Evolutionary conservation across 2,888 invertebrate genomes (phyloP).

Genomic region (Phoenoteleia sp.): DNA sequence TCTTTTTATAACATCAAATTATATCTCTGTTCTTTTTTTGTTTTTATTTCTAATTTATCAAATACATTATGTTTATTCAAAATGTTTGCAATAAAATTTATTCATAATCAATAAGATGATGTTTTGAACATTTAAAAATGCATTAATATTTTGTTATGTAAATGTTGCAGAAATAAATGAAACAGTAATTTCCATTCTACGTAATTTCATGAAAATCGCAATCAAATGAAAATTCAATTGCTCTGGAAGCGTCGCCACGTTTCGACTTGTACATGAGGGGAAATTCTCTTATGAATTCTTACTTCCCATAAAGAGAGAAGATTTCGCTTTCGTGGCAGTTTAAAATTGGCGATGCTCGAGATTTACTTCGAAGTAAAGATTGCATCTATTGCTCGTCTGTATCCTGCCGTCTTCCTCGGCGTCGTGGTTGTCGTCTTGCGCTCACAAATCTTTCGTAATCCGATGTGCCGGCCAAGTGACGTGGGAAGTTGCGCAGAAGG

Average conservation of each 20-base stretch:
- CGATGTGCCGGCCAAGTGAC: constrained; percentile 72
- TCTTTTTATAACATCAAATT: no score
- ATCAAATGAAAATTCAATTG: constrained; percentile 24
- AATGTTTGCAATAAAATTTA: no score
- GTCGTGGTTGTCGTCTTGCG: constrained; percentile 63
- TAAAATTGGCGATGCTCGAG: constrained; percentile 48
- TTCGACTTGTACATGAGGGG: neutral
- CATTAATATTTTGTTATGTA: no score
- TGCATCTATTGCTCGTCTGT: constrained; percentile 52
- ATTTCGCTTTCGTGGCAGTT: constrained; percentile 41
- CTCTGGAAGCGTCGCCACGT: neutral
- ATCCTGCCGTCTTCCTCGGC: constrained; percentile 22
- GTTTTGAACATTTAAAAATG: no score
- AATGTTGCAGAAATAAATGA: no score
- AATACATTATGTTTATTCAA: no score
- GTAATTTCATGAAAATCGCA: no score
- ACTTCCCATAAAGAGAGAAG: constrained; percentile 34
- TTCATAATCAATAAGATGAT: no score
- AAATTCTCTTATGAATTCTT: constrained; percentile 44
- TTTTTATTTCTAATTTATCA: no score
- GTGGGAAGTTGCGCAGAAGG: constrained; percentile 66
- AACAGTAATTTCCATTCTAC: no score
- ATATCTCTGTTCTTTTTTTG: no score
- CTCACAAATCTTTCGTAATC: constrained; percentile 77
- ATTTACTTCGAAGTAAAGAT: constrained; percentile 52